These are phyloP conservation scores for Buceros bicornis DNA, from an alignment of 2,797 vertebrate species.

Conservation along the genomic window DNA sequence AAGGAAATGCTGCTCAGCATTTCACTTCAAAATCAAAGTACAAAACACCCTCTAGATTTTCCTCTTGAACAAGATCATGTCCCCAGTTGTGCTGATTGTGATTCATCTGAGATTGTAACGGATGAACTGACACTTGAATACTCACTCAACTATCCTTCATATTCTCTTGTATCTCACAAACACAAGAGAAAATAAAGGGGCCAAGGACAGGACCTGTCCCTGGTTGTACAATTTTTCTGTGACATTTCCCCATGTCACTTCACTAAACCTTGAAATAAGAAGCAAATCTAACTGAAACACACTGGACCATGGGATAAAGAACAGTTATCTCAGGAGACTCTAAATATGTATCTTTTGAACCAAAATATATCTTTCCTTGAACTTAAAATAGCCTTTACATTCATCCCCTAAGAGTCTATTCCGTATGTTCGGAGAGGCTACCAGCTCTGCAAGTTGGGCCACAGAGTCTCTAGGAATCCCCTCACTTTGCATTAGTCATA, in stretches of 20 bases:
- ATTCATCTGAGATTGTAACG: background rate
- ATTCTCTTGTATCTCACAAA: background rate
- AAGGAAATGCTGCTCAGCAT: background rate
- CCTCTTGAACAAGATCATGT: background rate
- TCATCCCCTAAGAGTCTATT: background rate
- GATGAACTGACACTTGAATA: background rate
- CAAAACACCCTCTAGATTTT: background rate
- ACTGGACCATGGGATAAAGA: background rate
- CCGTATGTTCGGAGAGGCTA: background rate
- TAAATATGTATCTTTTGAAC: background rate
- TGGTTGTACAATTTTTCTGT: background rate
- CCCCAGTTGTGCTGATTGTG: background rate
- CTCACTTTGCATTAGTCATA: background rate
- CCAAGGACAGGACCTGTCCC: background rate
- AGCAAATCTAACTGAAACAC: background rate
- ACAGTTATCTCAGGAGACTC: background rate
- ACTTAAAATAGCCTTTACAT: background rate
- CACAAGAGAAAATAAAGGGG: background rate
- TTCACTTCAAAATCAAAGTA: background rate
- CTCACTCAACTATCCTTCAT: background rate
- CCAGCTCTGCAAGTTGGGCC: background rate
- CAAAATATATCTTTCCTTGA: slow-evolving; percentile 20
- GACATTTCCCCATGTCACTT: background rate
- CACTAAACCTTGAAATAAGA: background rate
- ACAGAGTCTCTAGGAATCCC: background rate